phyloP scores from a whole-genome alignment of 1,140 invertebrate species.

The Pristionchus pacificus region DNA sequence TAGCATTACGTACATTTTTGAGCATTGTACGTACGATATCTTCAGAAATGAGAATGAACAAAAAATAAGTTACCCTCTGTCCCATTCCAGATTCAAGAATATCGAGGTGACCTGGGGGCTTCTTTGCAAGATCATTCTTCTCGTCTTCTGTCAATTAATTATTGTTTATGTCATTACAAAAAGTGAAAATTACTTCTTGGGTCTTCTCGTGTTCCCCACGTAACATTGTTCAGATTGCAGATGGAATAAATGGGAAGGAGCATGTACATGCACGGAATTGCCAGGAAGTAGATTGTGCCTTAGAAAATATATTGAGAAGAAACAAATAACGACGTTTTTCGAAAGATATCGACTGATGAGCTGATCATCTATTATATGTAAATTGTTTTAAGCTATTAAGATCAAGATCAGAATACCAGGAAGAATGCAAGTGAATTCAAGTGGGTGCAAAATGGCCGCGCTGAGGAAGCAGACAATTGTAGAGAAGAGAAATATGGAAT shows the following conservation, averaged over 20 bases:
- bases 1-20: too few relatives aligned
- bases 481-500: constrained; percentile 72
- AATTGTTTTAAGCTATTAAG: too few relatives aligned
- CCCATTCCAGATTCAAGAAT: background rate
- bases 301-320: too few relatives aligned
- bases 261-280: constrained; percentile 88
- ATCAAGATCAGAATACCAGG: constrained; percentile 75
- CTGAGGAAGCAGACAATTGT: constrained; percentile 66
- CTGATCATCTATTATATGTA: too few relatives aligned
- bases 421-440: constrained; percentile 73
- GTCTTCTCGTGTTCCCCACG: constrained; percentile 82
- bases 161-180: background rate
- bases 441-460: constrained; percentile 74
- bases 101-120: constrained; percentile 1
- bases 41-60: constrained; percentile 2
- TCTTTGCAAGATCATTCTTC: constrained; percentile 28
- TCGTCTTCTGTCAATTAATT: constrained; percentile 10
- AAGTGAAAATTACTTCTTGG: constrained; percentile 21
- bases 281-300: constrained; percentile 86
- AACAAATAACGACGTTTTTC: too few relatives aligned
- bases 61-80: constrained; percentile 6
- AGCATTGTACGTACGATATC: too few relatives aligned
- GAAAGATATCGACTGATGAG: too few relatives aligned
- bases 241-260: constrained; percentile 82
- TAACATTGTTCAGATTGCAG: constrained; percentile 78